Evolutionary conservation across 2,797 vertebrate species (phyloP), one percentile per base, ranked within the genome.

Genomic region (Oryzias sinensis): DNA sequence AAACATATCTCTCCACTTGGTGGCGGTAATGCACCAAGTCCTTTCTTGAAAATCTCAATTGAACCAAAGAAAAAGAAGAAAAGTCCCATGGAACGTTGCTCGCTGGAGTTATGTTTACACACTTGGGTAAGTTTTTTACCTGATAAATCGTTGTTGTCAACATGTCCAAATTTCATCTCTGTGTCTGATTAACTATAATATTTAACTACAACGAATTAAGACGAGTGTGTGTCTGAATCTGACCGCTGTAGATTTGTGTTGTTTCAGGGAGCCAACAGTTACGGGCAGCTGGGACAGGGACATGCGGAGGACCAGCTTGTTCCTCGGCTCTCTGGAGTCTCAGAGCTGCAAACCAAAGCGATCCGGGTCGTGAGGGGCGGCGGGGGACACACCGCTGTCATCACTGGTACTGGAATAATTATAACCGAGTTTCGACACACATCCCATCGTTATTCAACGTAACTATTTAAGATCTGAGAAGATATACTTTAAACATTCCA

Each of bases 201-300:
- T 2, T 37, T 11, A 37, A 37, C n/a, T n/a, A n/a, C n/a, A n/a
- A 16, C n/a, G 5, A 11, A 37, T 37, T 37, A 37, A 22, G 33
- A 37, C 3, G 9, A 15, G 8, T 16, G 18, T 16, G 18, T 11
- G 2, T 9, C 18, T 18, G 18, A 18, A 18, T 43, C 18, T 53
- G 37, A 29, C 16, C 5, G 18, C 27, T 6, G 33, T 8, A 24
- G 4, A 51, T 4, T 6, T 0, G 6, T 50, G 4, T 42, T 4
- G 8, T 70, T 14, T 43, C 52, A 98, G 97, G 97, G 96, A 65
- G 94, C 96, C 20, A 98, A 98, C 86, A 97, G 95, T 82, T 94
- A 93, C 22, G 96, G 96, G 15, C 97, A 98, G 49, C 93, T 98
- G 74, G 95, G 95, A 18, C 93, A 91, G 69, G 93, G 92, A 44